Evolutionary conservation across 2,797 vertebrate genomes (phyloP), one percentile per base, ranked within the genome.

Genomic region (Gallirallus australis): DNA sequence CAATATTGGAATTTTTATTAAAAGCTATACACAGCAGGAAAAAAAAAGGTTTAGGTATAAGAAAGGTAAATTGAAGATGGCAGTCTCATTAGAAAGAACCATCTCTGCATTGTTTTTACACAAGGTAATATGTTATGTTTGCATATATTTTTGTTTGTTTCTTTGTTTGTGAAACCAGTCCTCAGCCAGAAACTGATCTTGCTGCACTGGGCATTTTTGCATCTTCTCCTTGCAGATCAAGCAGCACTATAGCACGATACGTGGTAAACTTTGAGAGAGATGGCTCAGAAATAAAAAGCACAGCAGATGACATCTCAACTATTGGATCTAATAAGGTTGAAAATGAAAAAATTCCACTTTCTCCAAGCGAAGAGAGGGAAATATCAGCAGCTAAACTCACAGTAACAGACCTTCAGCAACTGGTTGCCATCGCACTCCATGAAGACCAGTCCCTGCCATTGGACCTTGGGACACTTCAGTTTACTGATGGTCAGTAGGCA

Each of bases 371-470:
- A 45, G 97, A 97, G 63, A 90, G 88, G 33, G 96, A 97, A 23
- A 93, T 94, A 89, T 37, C 83, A 57, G 95, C 94, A 54, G 80
- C 88, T 53, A 92, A 94, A 45, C 83, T 98, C 12, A 95, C 94
- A n/a, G 94, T 93, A 40, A 87, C 95, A 30, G 97, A 97, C 47
- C 98, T 99, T 85, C 98, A 98, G 94, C 98, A 98, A 8, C 95
- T 98, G 92, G 98, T 99, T 97, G 98, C 97, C 86, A 98, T 95
- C 69, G 98, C 98, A 4, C 81, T 99, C 47, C 97, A 97, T 0
- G 98, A 99, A 95, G 98, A 99, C 33, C 98, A 97, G 1, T 98
- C 99, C n/a, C 95, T 99, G 78, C 98, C 98, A 1, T 87, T 99
- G 86, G 98, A 99, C 86, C 95, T 99, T 69, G 97, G 97, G 56